phyloP scores from a whole-genome alignment of 1,140 invertebrate genomes.

The Trichonephila clavipes region DNA sequence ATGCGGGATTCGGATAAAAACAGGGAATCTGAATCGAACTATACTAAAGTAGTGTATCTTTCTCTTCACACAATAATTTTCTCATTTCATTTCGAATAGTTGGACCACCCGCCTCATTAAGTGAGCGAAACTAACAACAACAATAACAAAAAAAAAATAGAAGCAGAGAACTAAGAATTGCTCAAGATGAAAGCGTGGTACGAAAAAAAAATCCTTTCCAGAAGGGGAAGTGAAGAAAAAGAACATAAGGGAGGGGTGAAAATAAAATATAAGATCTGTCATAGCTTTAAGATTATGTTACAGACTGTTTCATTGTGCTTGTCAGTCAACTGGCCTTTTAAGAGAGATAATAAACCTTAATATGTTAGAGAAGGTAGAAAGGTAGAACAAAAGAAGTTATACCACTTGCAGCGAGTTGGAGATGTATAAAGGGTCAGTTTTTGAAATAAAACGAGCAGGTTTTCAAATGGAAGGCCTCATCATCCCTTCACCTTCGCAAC shows the following conservation, averaged over 20 bases:
- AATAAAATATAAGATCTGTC: constrained; percentile 56
- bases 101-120: constrained; percentile 70
- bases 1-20: not conserved
- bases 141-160: constrained; percentile 26
- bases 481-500: too few relatives aligned
- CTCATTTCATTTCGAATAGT: constrained; percentile 49
- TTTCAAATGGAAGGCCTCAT: too few relatives aligned
- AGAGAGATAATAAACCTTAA: constrained; percentile 51
- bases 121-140: not conserved
- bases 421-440: too few relatives aligned
- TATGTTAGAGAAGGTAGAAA: not conserved
- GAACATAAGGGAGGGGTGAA: not conserved
- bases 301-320: not conserved
- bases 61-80: constrained; percentile 47
- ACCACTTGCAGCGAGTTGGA: too few relatives aligned
- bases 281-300: constrained; percentile 42
- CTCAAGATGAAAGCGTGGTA: not conserved
- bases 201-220: not conserved
- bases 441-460: too few relatives aligned
- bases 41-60: not conserved
- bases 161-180: not conserved
- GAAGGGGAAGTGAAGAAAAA: constrained; percentile 17
- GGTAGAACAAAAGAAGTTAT: constrained; percentile 36
- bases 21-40: not conserved
- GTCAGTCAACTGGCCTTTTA: constrained; percentile 68